Conservation (phyloP, 2,113 vertebrate species). For the Alethe castanea region DNA sequence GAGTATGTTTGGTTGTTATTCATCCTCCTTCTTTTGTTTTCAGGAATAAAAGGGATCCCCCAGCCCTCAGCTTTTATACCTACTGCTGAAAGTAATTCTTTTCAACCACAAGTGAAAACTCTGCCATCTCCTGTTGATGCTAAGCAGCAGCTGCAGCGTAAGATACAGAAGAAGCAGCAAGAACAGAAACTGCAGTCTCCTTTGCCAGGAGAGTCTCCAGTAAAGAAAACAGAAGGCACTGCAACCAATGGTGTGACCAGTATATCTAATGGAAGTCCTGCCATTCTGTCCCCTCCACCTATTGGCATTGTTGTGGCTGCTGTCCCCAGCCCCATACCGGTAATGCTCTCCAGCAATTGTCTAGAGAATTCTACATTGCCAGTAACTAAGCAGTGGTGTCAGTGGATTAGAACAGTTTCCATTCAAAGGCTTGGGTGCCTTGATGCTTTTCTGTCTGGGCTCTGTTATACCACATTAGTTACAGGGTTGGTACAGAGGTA, state of each 20-base stretch:
- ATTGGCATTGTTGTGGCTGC: constrained; percentile 92
- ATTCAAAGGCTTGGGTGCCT: not conserved
- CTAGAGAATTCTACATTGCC: not conserved
- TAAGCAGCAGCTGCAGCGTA: constrained; percentile 97
- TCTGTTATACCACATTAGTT: not conserved
- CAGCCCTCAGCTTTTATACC: constrained; percentile 89
- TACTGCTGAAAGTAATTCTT: constrained; percentile 88
- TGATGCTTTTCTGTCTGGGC: not conserved
- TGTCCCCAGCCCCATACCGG: constrained; percentile 92
- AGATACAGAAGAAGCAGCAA: constrained; percentile 98
- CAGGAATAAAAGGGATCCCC: constrained; percentile 85
- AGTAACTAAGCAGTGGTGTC: not conserved
- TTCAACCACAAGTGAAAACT: constrained; percentile 90
- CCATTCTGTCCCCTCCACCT: constrained; percentile 89
- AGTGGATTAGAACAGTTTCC: not conserved
- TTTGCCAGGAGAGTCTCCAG: constrained; percentile 82
- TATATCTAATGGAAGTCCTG: constrained; percentile 86
- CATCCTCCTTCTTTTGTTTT: not conserved
- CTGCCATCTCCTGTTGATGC: constrained; percentile 91
- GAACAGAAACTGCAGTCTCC: constrained; percentile 96
- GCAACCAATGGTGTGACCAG: constrained; percentile 73
- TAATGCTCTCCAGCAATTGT: constrained; percentile 50
- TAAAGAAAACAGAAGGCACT: constrained; percentile 78
- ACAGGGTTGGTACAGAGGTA: not conserved
- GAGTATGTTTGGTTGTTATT: not conserved